phyloP scores from a whole-genome alignment of 2,113 vertebrate genomes.

The Ptychochromis oligacanthus region DNA sequence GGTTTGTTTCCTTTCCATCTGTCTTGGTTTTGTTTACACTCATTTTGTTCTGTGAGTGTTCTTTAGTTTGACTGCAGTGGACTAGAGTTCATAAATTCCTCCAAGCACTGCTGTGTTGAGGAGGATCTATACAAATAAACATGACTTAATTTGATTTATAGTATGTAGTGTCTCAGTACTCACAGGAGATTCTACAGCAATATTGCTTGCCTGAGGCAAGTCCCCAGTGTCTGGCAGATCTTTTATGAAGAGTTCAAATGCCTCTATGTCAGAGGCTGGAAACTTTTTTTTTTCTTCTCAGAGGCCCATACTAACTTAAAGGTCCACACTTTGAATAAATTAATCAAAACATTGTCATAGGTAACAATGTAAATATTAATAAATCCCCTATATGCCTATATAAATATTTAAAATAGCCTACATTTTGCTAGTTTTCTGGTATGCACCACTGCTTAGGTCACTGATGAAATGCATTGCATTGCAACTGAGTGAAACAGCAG shows the following conservation, averaged over 20 bases:
- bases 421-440: neutral
- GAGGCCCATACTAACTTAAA: neutral
- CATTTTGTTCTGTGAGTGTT: neutral
- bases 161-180: neutral
- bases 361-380: neutral
- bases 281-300: too few relatives aligned
- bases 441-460: neutral
- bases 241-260: constrained; percentile 22
- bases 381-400: neutral
- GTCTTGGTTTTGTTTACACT: neutral
- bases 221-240: constrained; percentile 3
- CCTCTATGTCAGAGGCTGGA: neutral
- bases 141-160: neutral
- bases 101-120: neutral
- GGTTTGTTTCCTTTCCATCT: neutral
- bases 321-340: neutral
- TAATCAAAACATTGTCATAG: neutral
- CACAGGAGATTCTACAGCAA: constrained; percentile 1
- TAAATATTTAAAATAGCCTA: neutral
- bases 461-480: neutral
- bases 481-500: neutral
- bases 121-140: neutral
- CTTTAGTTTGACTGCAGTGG: neutral
- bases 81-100: constrained; percentile 7
- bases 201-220: neutral